These are phyloP conservation scores for Drosophila ambigua DNA, from an alignment of 1,140 invertebrate genomes.

Conservation along the genomic window DNA sequence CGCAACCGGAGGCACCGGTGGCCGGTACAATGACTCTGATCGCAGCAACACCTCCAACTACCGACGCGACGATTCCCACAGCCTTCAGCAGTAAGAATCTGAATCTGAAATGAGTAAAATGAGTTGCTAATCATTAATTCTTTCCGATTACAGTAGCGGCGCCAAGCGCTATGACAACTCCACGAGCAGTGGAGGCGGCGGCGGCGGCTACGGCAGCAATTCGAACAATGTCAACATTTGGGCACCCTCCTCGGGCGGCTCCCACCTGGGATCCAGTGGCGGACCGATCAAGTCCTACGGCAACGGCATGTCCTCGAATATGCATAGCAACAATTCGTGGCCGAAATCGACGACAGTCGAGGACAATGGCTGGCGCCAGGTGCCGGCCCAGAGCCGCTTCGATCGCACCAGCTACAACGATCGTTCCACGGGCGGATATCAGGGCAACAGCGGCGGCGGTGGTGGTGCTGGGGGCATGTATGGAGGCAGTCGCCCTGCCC, in stretches of 20 bases:
- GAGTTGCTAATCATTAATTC: not conserved
- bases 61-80: conserved; percentile 71
- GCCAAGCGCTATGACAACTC: conserved; percentile 80
- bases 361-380: conserved; percentile 71
- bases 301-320: conserved; percentile 73
- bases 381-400: conserved; percentile 71
- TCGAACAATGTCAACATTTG: conserved; percentile 70
- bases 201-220: conserved; percentile 62
- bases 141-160: conserved; percentile 19
- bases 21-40: conserved; percentile 71
- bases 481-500: conserved; percentile 61
- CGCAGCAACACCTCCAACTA: conserved; percentile 65
- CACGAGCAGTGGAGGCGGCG: conserved; percentile 40
- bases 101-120: not conserved
- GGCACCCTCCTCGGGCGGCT: conserved; percentile 59
- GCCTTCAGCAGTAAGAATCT: conserved; percentile 54
- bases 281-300: conserved; percentile 66
- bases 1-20: conserved; percentile 46
- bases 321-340: conserved; percentile 75
- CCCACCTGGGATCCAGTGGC: conserved; percentile 58
- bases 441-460: conserved; percentile 54
- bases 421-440: conserved; percentile 67
- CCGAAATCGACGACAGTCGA: conserved; percentile 66
- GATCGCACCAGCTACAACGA: conserved; percentile 79
- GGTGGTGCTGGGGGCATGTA: conserved; percentile 62